Evolutionary conservation across 2,797 vertebrate species (phyloP).

Genomic region (Diglossa cyanea): DNA sequence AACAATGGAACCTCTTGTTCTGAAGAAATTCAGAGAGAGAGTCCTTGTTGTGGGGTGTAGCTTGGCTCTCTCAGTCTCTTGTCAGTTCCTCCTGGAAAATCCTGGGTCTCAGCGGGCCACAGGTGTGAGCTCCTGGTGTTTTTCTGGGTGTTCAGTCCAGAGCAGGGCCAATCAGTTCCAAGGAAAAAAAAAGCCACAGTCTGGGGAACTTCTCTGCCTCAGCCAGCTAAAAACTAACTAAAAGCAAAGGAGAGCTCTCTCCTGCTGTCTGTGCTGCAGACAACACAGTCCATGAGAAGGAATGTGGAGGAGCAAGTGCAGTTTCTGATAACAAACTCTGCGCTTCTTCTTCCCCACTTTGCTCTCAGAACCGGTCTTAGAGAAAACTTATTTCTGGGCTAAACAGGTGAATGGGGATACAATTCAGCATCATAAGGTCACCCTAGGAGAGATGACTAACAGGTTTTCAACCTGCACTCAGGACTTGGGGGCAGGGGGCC

Average conservation of each 20-base stretch:
- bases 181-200: not conserved
- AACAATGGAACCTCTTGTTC: not conserved
- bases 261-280: not conserved
- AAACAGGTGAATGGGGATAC: not conserved
- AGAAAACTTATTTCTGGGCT: not conserved
- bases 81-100: not conserved
- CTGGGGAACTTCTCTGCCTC: not conserved
- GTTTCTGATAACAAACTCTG: not conserved
- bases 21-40: not conserved
- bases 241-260: not conserved
- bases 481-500: accelerated
- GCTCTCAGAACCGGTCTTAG: not conserved
- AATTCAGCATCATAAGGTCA: not conserved
- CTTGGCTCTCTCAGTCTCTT: not conserved
- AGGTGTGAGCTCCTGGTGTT: accelerated
- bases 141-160: not conserved
- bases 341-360: accelerated
- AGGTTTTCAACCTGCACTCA: not conserved
- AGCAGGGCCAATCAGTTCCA: not conserved
- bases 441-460: not conserved
- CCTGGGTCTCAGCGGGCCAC: accelerated
- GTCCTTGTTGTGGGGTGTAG: not conserved
- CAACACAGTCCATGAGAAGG: no score
- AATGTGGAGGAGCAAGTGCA: accelerated
- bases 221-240: not conserved